Percentiles rank a stretch among this genome's conserved stretches.
Evolutionary conservation across 2,113 vertebrate species (phyloP).

Genomic region (Nymphicus hollandicus): DNA sequence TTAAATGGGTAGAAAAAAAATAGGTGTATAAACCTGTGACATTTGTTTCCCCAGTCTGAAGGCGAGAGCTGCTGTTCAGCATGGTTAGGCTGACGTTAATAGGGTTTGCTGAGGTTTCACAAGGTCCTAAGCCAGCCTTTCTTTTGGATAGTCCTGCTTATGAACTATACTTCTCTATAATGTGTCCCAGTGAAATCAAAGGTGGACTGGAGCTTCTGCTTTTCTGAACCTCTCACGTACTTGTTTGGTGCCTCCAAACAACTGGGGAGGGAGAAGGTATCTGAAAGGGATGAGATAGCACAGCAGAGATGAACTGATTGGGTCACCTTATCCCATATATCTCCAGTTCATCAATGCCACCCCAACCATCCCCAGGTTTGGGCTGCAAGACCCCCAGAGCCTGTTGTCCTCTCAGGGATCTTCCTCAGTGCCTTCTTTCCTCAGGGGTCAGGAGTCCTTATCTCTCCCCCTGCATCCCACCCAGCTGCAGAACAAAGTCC

Average conservation of each 20-base stretch:
- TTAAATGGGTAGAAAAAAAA: not conserved
- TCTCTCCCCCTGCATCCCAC: not conserved
- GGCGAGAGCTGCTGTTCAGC: not conserved
- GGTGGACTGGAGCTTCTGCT: not conserved
- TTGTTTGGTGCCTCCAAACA: not conserved
- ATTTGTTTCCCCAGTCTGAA: not conserved
- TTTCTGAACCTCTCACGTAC: not conserved
- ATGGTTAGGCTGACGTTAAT: not conserved
- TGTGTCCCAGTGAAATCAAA: not conserved
- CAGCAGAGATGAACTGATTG: fast-evolving
- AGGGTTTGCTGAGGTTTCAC: not conserved
- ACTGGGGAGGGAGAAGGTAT: not conserved
- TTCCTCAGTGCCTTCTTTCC: not conserved
- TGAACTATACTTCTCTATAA: not conserved
- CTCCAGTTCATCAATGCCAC: not conserved
- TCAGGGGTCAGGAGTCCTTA: not conserved
- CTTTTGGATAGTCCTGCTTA: not conserved
- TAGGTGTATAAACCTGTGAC: not conserved
- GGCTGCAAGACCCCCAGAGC: not conserved
- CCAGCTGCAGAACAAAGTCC: not conserved
- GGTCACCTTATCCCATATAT: not conserved
- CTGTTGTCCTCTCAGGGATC: not conserved
- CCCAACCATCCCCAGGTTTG: not conserved
- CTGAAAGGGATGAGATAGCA: not conserved
- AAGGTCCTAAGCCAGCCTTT: not conserved